These are phyloP conservation scores for Nibea coibor DNA, from an alignment of 2,113 vertebrate species.

Conservation along the genomic window DNA sequence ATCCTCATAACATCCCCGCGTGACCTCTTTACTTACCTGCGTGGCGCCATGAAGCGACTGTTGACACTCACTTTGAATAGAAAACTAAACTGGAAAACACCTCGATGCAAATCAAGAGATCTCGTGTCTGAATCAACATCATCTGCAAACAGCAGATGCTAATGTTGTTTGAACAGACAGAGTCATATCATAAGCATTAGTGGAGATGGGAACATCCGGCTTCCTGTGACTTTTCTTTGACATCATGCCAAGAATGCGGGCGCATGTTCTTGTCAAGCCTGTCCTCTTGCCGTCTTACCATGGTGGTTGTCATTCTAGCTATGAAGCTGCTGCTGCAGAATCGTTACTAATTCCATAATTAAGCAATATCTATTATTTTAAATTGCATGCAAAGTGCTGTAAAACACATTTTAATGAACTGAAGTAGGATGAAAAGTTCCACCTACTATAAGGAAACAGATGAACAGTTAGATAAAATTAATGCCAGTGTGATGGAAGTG, in stretches of 20 bases:
- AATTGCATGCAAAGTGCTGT: no score
- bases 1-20: not conserved
- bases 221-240: not conserved
- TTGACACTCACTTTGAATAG: not conserved
- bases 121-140: conserved; percentile 16
- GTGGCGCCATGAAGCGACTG: not conserved
- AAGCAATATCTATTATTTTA: no score
- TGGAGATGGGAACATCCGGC: conserved; percentile 1
- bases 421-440: not conserved
- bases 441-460: not conserved
- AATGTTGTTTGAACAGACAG: conserved; percentile 30
- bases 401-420: no score
- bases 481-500: not conserved
- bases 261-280: conserved; percentile 10
- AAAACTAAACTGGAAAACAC: conserved; percentile 1
- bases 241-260: conserved; percentile 2
- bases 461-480: conserved; percentile 6
- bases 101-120: not conserved
- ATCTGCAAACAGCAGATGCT: conserved; percentile 33
- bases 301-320: conserved; percentile 2
- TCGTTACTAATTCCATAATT: no score
- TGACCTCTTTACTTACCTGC: not conserved
- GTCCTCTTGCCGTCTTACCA: not conserved
- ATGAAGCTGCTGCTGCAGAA: not conserved
- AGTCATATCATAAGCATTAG: not conserved